Evolutionary conservation across 2,113 vertebrate genomes (phyloP), one percentile per base, ranked within the genome.

Genomic region (Lasiurus cinereus): DNA sequence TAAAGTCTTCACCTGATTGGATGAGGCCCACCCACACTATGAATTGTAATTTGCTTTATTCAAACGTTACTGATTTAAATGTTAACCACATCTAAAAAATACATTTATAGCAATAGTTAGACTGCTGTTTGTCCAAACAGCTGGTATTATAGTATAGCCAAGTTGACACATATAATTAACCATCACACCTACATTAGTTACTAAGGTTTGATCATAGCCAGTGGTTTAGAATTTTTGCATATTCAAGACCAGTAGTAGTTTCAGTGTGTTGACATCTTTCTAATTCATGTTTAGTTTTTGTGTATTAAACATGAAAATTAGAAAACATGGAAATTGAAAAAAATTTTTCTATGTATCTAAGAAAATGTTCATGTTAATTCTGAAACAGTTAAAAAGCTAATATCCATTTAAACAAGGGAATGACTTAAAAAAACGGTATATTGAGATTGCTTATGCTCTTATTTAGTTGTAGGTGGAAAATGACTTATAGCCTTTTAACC

Each of bases 321-420:
- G 10, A 59, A 77, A 72, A 50, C 88, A 48, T 16, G 91, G 3
- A 77, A 33, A 11, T 29, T 50, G 10, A 59, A 59, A 59, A 59
- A 59, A 10, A 0, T 88, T 80, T 88, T 80, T 74, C 21, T 48
- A 4, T 96, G 7, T n/a, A 46, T 73, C 3, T 2, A 48, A 66
- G 31, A 80, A 87, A 92, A 36, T 59, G 77, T 18, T 86, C 14
- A 15, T 83, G 36, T 43, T 85, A 83, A 83, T 85, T 94, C 69
- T 86, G 36, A 78, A 62, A 83, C 78, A 59, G 46, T 78, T 91
- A 29, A 22, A 73, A 82, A n/a, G 43, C 19, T 69, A 29, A 36
- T 76, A 62, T 14, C 13, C 0, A 70, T 36, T 84, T 88, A 66
- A 56, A 82, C 56, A 73, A 67, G 27, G 27, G 10, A 67, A 84